Conservation (phyloP, 2,797 vertebrate species). For the Microhierax caerulescens region DNA sequence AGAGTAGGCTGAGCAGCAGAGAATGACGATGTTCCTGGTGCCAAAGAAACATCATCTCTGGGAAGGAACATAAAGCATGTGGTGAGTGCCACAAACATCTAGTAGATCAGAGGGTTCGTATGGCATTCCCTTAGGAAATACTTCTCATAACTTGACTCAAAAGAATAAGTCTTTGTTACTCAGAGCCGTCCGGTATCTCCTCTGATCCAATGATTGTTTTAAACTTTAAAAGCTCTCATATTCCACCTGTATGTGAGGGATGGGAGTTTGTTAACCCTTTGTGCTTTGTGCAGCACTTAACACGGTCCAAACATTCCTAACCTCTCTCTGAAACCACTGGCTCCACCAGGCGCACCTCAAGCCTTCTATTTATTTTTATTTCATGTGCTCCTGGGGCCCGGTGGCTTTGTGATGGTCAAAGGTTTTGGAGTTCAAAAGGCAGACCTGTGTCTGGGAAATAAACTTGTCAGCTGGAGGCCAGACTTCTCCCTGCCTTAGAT, state of each 20-base stretch:
- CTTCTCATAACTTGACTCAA: not conserved
- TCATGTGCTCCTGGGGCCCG: not conserved
- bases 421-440: not conserved
- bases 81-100: not conserved
- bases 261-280: not conserved
- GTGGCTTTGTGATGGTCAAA: not conserved
- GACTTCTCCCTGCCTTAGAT: not conserved
- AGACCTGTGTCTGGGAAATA: not conserved
- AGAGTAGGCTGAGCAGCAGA: not conserved
- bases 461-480: not conserved
- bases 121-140: not conserved
- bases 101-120: not conserved
- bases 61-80: not conserved
- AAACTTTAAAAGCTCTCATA: not conserved
- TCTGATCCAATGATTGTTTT: not conserved
- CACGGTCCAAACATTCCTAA: not conserved
- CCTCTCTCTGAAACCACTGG: not conserved
- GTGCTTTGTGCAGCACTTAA: not conserved
- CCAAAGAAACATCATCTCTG: not conserved
- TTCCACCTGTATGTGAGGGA: not conserved
- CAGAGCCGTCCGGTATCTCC: not conserved
- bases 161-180: slow-evolving; percentile 14
- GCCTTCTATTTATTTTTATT: not conserved
- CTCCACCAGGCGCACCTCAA: not conserved
- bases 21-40: not conserved